Base-by-base conservation (phyloP, 2,888 invertebrate genomes). In the Acrobasis suavella region DNA sequence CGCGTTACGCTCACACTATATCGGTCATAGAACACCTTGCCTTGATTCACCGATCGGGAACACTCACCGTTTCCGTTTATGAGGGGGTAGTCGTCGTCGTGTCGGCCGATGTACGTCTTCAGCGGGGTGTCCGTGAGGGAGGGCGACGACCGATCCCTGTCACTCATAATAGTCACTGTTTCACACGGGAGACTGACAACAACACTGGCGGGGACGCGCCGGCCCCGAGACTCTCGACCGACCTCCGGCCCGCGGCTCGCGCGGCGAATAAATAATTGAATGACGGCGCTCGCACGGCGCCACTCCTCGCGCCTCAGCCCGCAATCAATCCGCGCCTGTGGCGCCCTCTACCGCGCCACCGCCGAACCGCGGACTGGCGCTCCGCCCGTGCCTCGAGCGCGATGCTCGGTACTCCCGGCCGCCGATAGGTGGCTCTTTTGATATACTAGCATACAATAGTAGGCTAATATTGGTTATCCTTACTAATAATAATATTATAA, bases 131-230 rank as follows among this genome's bases (percentile, higher is more conserved):
- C 96, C 93, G 96, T 95, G 91, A 96, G 95, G 94, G 96, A 96
- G 91, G 96, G 96, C 93, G 96, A 96, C 92, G 95, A 95, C 93
- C 96, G 96, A 94, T 96, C 96, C 95, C 96, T 96, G 95, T 96
- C 96, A 94, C 96, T 96, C 96, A 96, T 96, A 94, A 94, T 95
- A 95, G 94, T 93, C 91, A 91, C 91, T 89, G 56, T 86, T 80
- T 68, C 82, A 82, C 89, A 86, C 85, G 81, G 82, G 78, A 72
- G 72, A 70, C 76, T 77, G 80, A 83, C 76, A 78, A 87, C 81
- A 83, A 85, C 85, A 87, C 83, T 73, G 72, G 80, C 85, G 86
- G 85, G 85, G 84, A 82, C 78, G 81, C 81, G 83, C 88, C 89
- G 88, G 87, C 86, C 89, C 87, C 87, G 85, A 85, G 85, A 80